Evolutionary conservation across 2,797 vertebrate species (phyloP), one percentile per base, ranked within the genome.

Genomic region (Protosalanx chinensis): DNA sequence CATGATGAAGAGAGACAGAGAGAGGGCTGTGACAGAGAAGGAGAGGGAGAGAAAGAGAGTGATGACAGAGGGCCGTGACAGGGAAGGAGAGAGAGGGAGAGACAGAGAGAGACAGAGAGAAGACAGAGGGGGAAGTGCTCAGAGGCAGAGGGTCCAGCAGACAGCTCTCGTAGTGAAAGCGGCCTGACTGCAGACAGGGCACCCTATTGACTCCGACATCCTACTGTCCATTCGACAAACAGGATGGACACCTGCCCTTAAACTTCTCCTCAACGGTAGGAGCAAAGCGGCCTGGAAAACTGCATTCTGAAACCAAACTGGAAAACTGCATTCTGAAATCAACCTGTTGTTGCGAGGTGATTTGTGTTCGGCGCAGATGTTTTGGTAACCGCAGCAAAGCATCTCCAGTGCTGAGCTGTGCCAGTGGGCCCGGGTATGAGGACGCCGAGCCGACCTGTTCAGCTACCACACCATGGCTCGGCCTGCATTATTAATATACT

Each of bases 311-410:
- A 27, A 27, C 1, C 23, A 27, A 27, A 27, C 18, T 18, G 13
- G 51, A 53, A n/a, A 18, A 4, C 64, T 51, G 66, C 37, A 6
- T 4, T 16, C 27, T 56, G 30, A 57, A 59, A 59, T 10, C 3
- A 59, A 27, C n/a, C 46, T 15, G 33, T 46, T 60, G 56, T 58
- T 5, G 46, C 15, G 2, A 57, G 51, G 66, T 57, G 66, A 68
- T 68, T 57, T 32, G 12, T 3, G 37, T 6, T 12, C 18, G 12
- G 35, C 32, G 68, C 49, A 74, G 74, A 69, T 64, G 61, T 57
- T 49, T 49, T 16, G 29, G 61, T 72, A 64, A 73, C 78, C 68
- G 62, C 58, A 64, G 69, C 64, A 73, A 72, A 68, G 68, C 18
- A 53, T 33, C 68, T 32, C 35, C 13, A 46, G 30, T n/a, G 63